Evolutionary conservation across 2,888 invertebrate species (phyloP).

Genomic region (Globia sparganii): DNA sequence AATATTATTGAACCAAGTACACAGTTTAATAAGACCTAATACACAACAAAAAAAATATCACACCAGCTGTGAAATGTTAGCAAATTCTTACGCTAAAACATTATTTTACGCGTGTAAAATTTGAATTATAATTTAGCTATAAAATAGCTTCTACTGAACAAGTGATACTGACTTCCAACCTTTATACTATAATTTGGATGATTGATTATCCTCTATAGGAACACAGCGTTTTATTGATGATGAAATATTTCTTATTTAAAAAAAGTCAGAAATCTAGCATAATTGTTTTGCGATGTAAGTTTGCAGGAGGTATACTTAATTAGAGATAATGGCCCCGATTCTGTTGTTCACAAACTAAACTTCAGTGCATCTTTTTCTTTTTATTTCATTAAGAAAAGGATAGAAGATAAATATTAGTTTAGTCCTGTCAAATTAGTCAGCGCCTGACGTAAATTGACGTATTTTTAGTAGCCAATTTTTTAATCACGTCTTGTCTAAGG

Average conservation of each 20-base stretch:
- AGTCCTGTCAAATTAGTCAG: too few relatives aligned
- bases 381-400: too few relatives aligned
- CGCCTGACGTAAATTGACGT: too few relatives aligned
- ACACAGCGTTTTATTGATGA: neutral
- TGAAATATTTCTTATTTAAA: neutral
- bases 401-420: too few relatives aligned
- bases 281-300: slow-evolving; percentile 1
- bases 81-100: slow-evolving; percentile 5
- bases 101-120: neutral
- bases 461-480: too few relatives aligned
- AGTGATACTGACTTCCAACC: slow-evolving; percentile 12
- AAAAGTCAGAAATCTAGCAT: neutral
- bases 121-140: neutral
- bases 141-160: neutral
- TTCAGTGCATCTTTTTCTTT: too few relatives aligned
- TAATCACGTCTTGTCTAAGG: too few relatives aligned
- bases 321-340: too few relatives aligned
- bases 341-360: too few relatives aligned
- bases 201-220: neutral
- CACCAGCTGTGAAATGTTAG: slow-evolving; percentile 13
- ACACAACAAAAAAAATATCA: slow-evolving; percentile 8
- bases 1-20: slow-evolving; percentile 41
- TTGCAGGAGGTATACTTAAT: slow-evolving; percentile 8
- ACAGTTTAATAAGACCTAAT: neutral
- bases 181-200: neutral